Conservation (phyloP, 2,888 invertebrate genomes). For the Eustalomyia histrio region DNA sequence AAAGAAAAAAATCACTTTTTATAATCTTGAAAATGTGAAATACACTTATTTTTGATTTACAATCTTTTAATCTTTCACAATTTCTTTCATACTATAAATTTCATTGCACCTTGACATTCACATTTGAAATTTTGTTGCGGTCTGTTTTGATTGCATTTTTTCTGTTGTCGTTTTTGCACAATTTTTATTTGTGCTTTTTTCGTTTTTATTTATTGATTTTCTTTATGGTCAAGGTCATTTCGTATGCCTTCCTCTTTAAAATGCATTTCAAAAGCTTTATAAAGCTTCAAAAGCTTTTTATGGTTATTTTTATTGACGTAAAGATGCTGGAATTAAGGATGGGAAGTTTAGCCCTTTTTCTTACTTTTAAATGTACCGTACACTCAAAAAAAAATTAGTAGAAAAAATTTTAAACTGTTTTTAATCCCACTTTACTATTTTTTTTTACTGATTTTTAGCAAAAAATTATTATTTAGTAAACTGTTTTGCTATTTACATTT, state of each 20-base stretch:
- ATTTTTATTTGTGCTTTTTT: conserved; percentile 18
- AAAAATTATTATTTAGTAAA: no score
- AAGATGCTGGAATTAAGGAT: not conserved
- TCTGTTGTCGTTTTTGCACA: not conserved
- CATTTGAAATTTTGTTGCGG: not conserved
- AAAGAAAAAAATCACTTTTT: not conserved
- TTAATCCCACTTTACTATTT: no score
- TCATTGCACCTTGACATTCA: conserved; percentile 51
- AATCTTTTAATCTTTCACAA: not conserved
- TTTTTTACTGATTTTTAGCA: no score
- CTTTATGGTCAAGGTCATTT: conserved; percentile 45
- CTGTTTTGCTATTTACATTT: no score
- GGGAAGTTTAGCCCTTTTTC: not conserved
- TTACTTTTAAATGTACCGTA: no score
- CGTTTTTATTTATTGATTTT: conserved; percentile 18
- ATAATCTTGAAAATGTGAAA: not conserved
- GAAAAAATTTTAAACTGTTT: no score
- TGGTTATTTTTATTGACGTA: not conserved
- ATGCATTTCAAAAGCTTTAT: conserved; percentile 39
- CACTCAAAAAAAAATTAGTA: no score
- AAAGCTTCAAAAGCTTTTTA: conserved; percentile 7
- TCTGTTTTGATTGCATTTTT: not conserved
- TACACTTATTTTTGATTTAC: not conserved
- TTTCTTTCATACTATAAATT: not conserved
- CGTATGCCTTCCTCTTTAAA: not conserved